Evolutionary conservation across 2,113 vertebrate genomes (phyloP).

Genomic region (Neotoma lepida): DNA sequence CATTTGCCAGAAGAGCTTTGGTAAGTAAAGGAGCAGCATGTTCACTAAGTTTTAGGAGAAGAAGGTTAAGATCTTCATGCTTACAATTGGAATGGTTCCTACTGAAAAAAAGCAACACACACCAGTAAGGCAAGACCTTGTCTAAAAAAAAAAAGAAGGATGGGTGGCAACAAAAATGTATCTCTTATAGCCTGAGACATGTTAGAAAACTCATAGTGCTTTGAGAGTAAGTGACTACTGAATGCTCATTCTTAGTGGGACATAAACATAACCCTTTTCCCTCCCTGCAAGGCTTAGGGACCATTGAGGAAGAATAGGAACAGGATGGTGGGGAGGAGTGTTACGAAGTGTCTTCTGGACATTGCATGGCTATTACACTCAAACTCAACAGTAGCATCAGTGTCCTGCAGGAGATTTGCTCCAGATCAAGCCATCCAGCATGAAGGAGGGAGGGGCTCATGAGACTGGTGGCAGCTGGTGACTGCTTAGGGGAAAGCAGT

Average conservation of each 20-base stretch:
- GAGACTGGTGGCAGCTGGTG: background rate
- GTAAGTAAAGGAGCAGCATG: conserved; percentile 85
- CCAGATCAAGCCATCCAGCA: background rate
- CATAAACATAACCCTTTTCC: background rate
- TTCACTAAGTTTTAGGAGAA: conserved; percentile 60
- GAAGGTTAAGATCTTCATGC: conserved; percentile 41
- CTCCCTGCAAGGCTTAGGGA: background rate
- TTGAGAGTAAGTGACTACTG: background rate
- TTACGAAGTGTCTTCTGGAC: background rate
- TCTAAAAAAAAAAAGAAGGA: background rate
- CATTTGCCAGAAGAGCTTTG: conserved; percentile 92
- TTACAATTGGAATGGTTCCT: background rate
- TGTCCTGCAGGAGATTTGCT: background rate
- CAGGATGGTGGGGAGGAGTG: background rate
- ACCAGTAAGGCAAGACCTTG: background rate
- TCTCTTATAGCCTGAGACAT: background rate
- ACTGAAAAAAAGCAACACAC: background rate
- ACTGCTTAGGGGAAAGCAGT: background rate
- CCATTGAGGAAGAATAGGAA: background rate
- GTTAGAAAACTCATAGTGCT: background rate
- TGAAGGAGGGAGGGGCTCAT: too few relatives aligned
- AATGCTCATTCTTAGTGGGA: background rate
- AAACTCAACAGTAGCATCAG: background rate
- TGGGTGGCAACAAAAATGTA: background rate
- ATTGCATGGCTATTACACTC: too few relatives aligned